Base-by-base conservation (phyloP, 2,888 invertebrate species). In the Xestia c-nigrum region DNA sequence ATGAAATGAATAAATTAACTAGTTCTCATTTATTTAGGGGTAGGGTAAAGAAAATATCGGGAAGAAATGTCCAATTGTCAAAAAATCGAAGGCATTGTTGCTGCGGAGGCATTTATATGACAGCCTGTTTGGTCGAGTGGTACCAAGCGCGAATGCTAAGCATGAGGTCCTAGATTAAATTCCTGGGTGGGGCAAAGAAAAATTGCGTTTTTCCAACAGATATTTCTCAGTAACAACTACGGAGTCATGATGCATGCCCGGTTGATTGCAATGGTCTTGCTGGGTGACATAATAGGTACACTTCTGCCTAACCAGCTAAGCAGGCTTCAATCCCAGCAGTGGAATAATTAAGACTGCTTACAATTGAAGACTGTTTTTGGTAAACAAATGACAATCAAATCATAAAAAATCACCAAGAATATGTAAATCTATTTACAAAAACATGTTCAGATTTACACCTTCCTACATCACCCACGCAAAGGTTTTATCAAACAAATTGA, bases 401-500 rank as follows among this genome's bases (percentile, higher is more conserved):
- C 3, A 16, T 31, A 61, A 61, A 38, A 38, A 38, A 9, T 61
- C 31, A 61, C 19, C 19, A 59, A 61, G 12, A 59, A 7, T 7
- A 59, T 16, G 59, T 59, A 31, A 16, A 59, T 31, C 31, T 16
- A 31, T 59, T 59, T 16, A 59, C 31, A 24, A 72, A 69, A 24
- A 0, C 4, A 40, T 31, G 2, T 67, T 67, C 4, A 31, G 19
- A n/a, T 67, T 67, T 19, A 38, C 24, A 50, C 66, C 12, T 43
- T 64, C 1, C 12, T 21, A 64, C 9, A 3, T 24, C 16, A 61
- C 4, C n/a, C 6, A 38, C 31, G 16, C 52, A 24, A 78, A 55
- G 4, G 14, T 38, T 50, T 76, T 69, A 40, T 46, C 14, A 31
- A 43, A 46, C 7, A 64, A 72, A 70, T 63, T 67, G 43, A 66